Conservation (phyloP, 2,113 vertebrate species). For the Monarcha castaneiventris region DNA sequence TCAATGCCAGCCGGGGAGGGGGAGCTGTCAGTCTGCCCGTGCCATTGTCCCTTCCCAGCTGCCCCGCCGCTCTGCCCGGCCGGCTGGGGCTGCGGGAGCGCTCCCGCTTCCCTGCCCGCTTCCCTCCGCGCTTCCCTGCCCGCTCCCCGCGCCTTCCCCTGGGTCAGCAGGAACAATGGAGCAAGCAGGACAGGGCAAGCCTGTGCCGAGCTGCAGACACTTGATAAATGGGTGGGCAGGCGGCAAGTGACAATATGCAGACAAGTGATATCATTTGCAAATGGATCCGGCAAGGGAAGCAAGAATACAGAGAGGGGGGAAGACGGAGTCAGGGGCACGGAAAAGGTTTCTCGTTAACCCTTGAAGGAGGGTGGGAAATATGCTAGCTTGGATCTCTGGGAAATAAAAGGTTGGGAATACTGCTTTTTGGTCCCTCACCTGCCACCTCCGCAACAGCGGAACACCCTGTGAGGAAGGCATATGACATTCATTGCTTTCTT, state of each 20-base stretch:
- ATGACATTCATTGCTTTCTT: background rate
- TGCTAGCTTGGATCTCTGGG: background rate
- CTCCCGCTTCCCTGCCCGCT: slow-evolving; percentile 73
- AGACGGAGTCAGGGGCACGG: slow-evolving; percentile 46
- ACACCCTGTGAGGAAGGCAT: background rate
- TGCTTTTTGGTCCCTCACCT: background rate
- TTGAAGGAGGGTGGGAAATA: background rate
- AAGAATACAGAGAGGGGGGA: background rate
- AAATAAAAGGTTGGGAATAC: background rate
- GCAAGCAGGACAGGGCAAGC: slow-evolving; percentile 79
- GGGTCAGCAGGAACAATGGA: slow-evolving; percentile 88
- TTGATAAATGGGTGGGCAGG: slow-evolving; percentile 89
- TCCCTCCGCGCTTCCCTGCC: slow-evolving; percentile 47
- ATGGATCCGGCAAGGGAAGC: slow-evolving; percentile 76
- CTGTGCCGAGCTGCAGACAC: slow-evolving; percentile 70
- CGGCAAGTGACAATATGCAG: slow-evolving; percentile 90
- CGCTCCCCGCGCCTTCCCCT: slow-evolving; percentile 61
- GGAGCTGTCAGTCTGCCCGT: slow-evolving; percentile 42
- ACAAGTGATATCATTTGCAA: slow-evolving; percentile 91
- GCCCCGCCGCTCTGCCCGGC: background rate
- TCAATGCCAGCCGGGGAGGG: slow-evolving; percentile 64
- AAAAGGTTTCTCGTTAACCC: slow-evolving; percentile 60
- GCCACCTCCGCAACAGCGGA: background rate
- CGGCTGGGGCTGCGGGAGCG: background rate
- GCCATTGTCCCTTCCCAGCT: slow-evolving; percentile 45